A percentile compares a stretch with the other conserved stretches of the same genome.
Conservation (phyloP, 2,888 invertebrate species). For the Melieria crassipennis region DNA sequence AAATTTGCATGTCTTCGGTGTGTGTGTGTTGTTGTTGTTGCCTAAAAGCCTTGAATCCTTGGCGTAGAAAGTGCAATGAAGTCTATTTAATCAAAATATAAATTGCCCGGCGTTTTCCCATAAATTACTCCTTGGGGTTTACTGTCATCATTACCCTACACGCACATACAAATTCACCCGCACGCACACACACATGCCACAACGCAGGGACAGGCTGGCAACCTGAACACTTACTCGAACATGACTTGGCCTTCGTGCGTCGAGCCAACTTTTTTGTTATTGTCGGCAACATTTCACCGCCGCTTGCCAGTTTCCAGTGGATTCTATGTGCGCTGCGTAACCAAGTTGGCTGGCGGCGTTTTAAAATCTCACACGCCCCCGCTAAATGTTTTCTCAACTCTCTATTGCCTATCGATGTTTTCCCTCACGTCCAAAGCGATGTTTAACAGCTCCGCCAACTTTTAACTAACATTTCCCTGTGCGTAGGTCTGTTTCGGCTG, state of each 20-base stretch:
- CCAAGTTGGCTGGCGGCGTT: too few relatives aligned
- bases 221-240: too few relatives aligned
- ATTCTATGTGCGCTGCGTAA: too few relatives aligned
- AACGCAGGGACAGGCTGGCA: too few relatives aligned
- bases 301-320: too few relatives aligned
- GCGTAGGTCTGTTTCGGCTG: background rate
- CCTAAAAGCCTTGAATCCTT: background rate
- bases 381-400: background rate
- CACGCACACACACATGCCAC: too few relatives aligned
- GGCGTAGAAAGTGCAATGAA: background rate
- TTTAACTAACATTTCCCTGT: slow-evolving; percentile 3
- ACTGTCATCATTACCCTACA: background rate
- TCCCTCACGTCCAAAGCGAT: background rate
- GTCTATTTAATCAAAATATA: slow-evolving; percentile 6
- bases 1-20: background rate
- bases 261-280: too few relatives aligned
- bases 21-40: background rate
- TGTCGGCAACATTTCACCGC: too few relatives aligned
- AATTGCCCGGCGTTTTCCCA: background rate
- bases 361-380: too few relatives aligned
- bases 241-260: too few relatives aligned
- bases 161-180: too few relatives aligned
- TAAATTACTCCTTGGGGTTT: slow-evolving; percentile 7
- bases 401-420: background rate
- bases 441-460: background rate